Percentiles rank a stretch among this genome's conserved stretches.
These are phyloP conservation scores for Bombus cullumanus DNA, from an alignment of 1,140 invertebrate genomes.

Conservation along the genomic window DNA sequence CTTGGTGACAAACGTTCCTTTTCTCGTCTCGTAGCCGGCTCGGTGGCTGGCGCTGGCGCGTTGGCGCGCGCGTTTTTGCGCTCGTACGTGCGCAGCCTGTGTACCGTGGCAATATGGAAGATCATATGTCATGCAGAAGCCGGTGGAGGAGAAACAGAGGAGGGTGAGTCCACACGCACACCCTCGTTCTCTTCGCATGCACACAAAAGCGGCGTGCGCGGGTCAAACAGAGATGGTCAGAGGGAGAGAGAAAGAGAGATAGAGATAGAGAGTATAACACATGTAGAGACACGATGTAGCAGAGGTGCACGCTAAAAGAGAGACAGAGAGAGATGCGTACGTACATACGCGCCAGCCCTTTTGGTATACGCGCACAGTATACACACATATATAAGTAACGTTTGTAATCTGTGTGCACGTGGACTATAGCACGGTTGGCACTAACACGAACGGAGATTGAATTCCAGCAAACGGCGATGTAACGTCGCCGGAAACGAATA, in stretches of 20 bases:
- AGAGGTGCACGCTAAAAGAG: too few species aligned
- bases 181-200: conserved; percentile 65
- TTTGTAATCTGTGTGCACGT: conserved; percentile 2
- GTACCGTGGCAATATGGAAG: conserved; percentile 75
- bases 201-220: conserved; percentile 56
- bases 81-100: conserved; percentile 61
- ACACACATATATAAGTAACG: background rate
- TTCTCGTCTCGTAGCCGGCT: background rate
- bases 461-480: conserved; percentile 74
- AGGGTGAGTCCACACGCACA: conserved; percentile 32
- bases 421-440: background rate
- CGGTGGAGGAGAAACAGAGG: conserved; percentile 55
- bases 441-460: conserved; percentile 71
- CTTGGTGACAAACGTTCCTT: conserved; percentile 74
- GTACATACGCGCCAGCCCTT: too few species aligned
- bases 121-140: conserved; percentile 78
- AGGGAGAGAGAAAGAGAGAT: background rate
- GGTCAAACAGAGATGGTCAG: conserved; percentile 7
- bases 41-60: conserved; percentile 38
- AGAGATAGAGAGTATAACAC: background rate
- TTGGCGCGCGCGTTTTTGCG: conserved; percentile 56
- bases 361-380: too few species aligned
- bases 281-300: background rate
- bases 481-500: conserved; percentile 75
- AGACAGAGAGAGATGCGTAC: background rate